phyloP scores from a whole-genome alignment of 1,140 invertebrate species.

The Hycleus cichorii region DNA sequence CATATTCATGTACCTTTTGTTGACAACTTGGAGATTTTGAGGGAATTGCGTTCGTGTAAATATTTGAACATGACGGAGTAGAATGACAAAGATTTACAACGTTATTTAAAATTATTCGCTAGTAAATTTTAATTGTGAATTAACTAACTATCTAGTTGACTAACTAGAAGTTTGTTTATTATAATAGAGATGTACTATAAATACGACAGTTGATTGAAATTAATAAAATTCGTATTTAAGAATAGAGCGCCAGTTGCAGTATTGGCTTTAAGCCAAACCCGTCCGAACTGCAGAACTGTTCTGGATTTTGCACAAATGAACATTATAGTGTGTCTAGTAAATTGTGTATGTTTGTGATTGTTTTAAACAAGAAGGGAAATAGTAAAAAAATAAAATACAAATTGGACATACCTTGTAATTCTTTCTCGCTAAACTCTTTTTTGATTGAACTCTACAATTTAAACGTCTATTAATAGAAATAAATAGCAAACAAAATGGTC shows the following conservation, averaged over 20 bases:
- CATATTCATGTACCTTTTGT: no score
- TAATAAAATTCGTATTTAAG: conserved; percentile 5
- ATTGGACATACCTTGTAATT: conserved; percentile 30
- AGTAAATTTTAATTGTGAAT: no score
- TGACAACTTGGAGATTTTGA: no score
- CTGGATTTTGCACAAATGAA: neutral
- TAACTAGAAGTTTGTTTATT: no score
- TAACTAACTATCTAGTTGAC: no score
- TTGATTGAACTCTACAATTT: conserved; percentile 33
- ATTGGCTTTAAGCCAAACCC: neutral
- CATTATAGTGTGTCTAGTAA: no score
- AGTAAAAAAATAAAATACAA: neutral
- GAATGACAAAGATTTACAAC: no score
- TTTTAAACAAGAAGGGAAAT: no score
- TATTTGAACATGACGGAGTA: no score
- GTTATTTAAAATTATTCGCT: no score
- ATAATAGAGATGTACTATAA: neutral
- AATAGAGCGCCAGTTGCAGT: conserved; percentile 7
- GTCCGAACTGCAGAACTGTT: conserved; percentile 8
- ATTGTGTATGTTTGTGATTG: no score
- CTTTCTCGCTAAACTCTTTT: conserved; percentile 34
- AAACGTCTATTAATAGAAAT: neutral
- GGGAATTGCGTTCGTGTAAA: no score
- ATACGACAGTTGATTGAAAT: conserved; percentile 6
- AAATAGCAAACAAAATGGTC: neutral